phyloP scores from a whole-genome alignment of 2,797 vertebrate genomes.

The Clarias laeviceps region DNA sequence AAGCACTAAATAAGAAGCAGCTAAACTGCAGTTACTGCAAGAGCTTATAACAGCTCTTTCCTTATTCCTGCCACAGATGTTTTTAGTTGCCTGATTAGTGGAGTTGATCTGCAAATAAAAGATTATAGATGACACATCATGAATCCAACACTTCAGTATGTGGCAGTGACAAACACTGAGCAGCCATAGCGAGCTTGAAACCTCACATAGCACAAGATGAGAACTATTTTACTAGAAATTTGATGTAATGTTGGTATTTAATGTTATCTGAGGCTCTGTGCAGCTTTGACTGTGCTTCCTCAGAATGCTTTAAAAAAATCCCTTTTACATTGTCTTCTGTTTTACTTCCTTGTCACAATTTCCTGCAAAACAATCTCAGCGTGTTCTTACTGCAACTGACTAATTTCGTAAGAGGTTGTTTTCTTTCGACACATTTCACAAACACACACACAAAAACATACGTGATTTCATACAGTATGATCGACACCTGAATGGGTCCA shows the following conservation, averaged over 20 bases:
- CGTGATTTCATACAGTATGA: background rate
- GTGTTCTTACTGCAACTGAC: background rate
- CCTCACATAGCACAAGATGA: slow-evolving; percentile 12
- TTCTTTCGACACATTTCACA: background rate
- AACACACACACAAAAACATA: background rate
- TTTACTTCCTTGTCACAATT: slow-evolving; percentile 12
- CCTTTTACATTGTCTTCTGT: slow-evolving; percentile 13
- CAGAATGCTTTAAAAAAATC: background rate
- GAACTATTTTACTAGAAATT: slow-evolving; percentile 27
- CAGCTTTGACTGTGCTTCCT: slow-evolving; percentile 8
- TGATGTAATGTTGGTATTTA: slow-evolving; percentile 19
- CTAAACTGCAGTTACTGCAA: too few relatives aligned
- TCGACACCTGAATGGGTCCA: background rate
- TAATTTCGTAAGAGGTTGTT: background rate
- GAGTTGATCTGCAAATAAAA: background rate
- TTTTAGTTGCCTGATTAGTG: background rate
- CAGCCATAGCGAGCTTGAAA: slow-evolving; percentile 15
- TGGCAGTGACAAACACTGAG: slow-evolving; percentile 1
- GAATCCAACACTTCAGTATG: background rate
- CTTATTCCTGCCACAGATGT: background rate
- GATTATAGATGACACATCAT: slow-evolving; percentile 4
- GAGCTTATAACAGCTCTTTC: background rate
- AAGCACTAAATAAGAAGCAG: too few relatives aligned
- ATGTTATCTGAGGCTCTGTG: slow-evolving; percentile 8
- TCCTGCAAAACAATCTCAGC: background rate